Evolutionary conservation across 2,888 invertebrate species (phyloP), one percentile per base, ranked within the genome.

Genomic region (Cosmorhoe ocellata): DNA sequence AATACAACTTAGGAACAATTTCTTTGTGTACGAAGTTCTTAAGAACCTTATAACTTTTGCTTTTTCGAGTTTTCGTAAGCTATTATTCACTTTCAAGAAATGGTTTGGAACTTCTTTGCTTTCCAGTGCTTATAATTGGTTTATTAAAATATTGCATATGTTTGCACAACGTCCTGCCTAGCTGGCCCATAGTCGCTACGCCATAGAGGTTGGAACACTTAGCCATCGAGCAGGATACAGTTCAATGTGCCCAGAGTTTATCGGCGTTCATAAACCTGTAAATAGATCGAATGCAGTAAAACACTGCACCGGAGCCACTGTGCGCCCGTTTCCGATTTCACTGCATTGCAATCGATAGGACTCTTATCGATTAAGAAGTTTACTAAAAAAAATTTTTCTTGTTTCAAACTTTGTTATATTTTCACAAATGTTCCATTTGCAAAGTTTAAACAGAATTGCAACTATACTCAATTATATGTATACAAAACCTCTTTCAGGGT

Each of bases 251-350:
- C 62, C 58, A 62, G 64, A 74, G 71, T 80, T 83, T 83, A 84
- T 81, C 76, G 79, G 55, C 74, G 67, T 81, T 81, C 81, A 80
- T 84, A 84, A 82, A 83, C 74, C 81, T 74, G 81, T 84, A 86
- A 86, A 85, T 84, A 87, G 84, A 86, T 84, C 79, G 82, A 84
- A 83, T 81, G 83, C 83, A 83, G 84, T 87, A 79, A 84, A 84
- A 82, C 77, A 68, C 66, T 69, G 73, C 72, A 75, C 66, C 66
- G 64, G 59, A 61, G 58, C 67, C 61, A 64, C 66, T 46, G 64
- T 59, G 67, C 69, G 74, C 69, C 74, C 76, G 79, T 77, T 81
- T 78, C 76, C 78, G 74, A 76, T 79, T 82, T 49, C 44, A 78
- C 81, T 81, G 84, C 81, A 84, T 68, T 75, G 76, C 77, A 66